Evolutionary conservation across 2,888 invertebrate genomes (phyloP), one percentile per base, ranked within the genome.

Genomic region (Drosophila melanosoma): DNA sequence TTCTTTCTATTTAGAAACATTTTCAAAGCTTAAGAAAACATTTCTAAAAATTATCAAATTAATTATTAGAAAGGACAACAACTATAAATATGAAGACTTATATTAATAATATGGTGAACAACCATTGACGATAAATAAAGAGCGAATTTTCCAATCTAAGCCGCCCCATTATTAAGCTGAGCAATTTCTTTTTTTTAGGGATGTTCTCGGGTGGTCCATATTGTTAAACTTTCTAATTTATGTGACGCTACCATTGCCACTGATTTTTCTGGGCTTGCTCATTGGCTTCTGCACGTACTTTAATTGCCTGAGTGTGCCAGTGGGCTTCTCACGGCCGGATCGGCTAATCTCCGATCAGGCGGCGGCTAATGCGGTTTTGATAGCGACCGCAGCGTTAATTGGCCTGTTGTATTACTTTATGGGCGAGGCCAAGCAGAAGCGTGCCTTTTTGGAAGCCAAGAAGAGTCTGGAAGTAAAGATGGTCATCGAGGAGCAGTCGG

Each of bases 401-500:
- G 98, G 98, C 0, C 92, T 96, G 40, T 94, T 96, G 68, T 95
- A 95, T 49, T 96, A 96, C 91, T 95, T 95, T 69, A 94, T 97
- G 91, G 95, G 96, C 81, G 98, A 98, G 92, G 96, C 96, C 80
- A 97, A 98, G 93, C 98, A 98, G 91, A 95, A 98, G 54, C 94
- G 96, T 67, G 98, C 98, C 52, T 98, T 98, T 92, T 94, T 97
- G 75, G 98, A 98, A 93, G 98, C 98, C 6, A 96, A 98, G 90
- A 96, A 97, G 93, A 98, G 98, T 87, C 94, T 98, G 79, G 97
- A 97, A 91, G 97, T 98, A 83, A 98, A 98, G 93, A 95, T 98
- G 89, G 96, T 97, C 64, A 97, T 98, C 83, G 98, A 98, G 93
- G 97, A 98, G 92, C 98, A 98, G 93, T 97, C 98, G 80, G 97